phyloP scores from a whole-genome alignment of 2,888 invertebrate species.

The Monopis laevigella region DNA sequence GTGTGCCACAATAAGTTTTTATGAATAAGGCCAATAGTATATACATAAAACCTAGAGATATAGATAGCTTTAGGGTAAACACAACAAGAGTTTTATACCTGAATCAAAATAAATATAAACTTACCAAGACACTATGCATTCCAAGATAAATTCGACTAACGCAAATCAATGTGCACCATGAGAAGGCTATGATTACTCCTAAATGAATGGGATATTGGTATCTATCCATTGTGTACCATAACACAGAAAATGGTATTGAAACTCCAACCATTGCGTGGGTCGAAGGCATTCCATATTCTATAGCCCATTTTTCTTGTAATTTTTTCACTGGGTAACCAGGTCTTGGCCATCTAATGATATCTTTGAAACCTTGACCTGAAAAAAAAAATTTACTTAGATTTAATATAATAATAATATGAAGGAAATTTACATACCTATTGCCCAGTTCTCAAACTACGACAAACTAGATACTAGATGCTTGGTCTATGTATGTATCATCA shows the following conservation, averaged over 20 bases:
- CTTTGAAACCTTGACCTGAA: slow-evolving; percentile 87
- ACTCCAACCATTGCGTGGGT: slow-evolving; percentile 94
- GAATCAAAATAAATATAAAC: too few species aligned
- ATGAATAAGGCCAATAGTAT: too few species aligned
- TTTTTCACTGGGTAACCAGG: slow-evolving; percentile 86
- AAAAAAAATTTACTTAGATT: too few species aligned
- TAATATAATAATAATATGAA: too few species aligned
- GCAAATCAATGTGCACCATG: slow-evolving; percentile 83
- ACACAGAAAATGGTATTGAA: slow-evolving; percentile 86
- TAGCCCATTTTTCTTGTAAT: slow-evolving; percentile 86
- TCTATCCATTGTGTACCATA: slow-evolving; percentile 81
- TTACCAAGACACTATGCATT: slow-evolving; percentile 91
- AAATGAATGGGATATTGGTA: slow-evolving; percentile 75
- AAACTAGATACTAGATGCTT: too few species aligned
- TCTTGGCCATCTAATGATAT: slow-evolving; percentile 86
- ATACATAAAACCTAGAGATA: too few species aligned
- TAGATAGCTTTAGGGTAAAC: too few species aligned
- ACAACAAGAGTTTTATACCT: too few species aligned
- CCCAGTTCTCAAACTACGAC: too few species aligned
- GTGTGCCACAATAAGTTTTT: too few species aligned
- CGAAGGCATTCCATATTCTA: slow-evolving; percentile 96
- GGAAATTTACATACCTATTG: too few species aligned
- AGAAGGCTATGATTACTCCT: slow-evolving; percentile 67
- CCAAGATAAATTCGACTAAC: slow-evolving; percentile 89
- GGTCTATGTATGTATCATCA: too few species aligned